Percentiles rank a stretch among this genome's conserved stretches.
phyloP scores from a whole-genome alignment of 37 sponge, comb jelly and placozoan species.

The Ephydatia muelleri region DNA sequence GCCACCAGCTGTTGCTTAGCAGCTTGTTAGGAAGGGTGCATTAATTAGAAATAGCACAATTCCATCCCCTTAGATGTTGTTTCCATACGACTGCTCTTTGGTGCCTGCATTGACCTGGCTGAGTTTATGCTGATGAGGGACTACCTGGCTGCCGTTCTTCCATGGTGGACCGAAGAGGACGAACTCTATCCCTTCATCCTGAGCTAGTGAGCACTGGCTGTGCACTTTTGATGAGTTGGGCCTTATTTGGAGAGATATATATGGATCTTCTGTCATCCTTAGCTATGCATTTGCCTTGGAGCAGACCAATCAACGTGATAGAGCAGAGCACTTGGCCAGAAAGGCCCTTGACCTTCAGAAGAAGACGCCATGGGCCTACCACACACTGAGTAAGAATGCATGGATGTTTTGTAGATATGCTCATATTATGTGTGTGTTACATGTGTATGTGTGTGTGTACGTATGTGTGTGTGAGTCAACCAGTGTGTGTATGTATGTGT shows the following conservation, averaged over 20 bases:
- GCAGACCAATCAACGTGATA: conserved; percentile 38
- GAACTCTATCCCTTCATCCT: conserved; percentile 50
- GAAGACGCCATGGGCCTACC: conserved; percentile 39
- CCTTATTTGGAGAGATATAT: too few species aligned
- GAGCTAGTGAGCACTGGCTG: conserved; percentile 55
- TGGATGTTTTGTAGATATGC: background rate
- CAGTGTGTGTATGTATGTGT: conserved; percentile 16
- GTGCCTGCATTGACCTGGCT: conserved; percentile 26
- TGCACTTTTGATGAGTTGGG: too few species aligned
- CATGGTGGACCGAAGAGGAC: conserved; percentile 50
- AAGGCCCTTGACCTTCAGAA: conserved; percentile 24
- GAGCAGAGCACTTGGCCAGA: conserved; percentile 34
- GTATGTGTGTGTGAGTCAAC: conserved; percentile 24
- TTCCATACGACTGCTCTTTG: conserved; percentile 29
- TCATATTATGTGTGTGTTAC: conserved; percentile 15
- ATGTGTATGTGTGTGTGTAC: conserved; percentile 25
- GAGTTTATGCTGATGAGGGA: conserved; percentile 61
- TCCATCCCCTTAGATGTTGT: conserved; percentile 13
- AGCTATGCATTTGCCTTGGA: conserved; percentile 61
- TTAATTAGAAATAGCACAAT: background rate
- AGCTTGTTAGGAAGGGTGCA: too few species aligned
- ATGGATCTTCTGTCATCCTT: background rate
- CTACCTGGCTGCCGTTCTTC: conserved; percentile 29
- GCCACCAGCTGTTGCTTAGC: too few species aligned
- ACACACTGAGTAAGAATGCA: conserved; percentile 35